Percentiles rank a stretch among this genome's conserved stretches.
Evolutionary conservation across 2,113 vertebrate genomes (phyloP).

Genomic region (Octodon degus): DNA sequence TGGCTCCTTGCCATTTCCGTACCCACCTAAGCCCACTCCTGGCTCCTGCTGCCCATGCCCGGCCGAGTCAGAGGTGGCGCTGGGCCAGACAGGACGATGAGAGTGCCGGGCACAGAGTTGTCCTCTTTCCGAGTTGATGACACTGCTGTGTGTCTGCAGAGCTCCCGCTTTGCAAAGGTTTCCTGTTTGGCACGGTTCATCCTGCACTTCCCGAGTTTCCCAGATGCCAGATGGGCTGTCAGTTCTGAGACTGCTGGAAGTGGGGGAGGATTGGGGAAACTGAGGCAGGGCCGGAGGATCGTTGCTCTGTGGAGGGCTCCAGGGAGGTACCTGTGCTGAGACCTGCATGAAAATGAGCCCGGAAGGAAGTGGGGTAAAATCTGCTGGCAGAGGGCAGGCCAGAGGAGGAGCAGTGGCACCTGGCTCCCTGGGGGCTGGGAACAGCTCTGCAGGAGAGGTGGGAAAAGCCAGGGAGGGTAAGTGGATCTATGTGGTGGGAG

Average conservation of each 20-base stretch:
- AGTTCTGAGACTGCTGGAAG: neutral
- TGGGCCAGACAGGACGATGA: neutral
- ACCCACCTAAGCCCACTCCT: rapidly evolving
- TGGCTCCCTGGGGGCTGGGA: rapidly evolving
- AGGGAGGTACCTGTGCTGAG: neutral
- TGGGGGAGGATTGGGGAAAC: neutral
- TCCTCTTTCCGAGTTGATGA: rapidly evolving
- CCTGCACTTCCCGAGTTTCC: neutral
- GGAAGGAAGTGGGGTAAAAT: neutral
- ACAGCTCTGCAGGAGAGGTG: rapidly evolving
- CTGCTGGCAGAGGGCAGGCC: neutral
- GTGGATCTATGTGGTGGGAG: neutral
- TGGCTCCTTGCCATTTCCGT: too few relatives aligned
- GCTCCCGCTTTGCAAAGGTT: too few relatives aligned
- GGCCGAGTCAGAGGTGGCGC: neutral
- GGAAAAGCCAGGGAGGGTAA: neutral
- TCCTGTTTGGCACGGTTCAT: neutral
- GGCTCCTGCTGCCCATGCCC: rapidly evolving
- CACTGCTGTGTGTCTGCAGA: rapidly evolving
- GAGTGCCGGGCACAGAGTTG: neutral
- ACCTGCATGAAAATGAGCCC: neutral
- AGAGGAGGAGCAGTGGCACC: neutral
- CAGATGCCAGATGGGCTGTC: neutral
- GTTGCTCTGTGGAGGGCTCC: too few relatives aligned
- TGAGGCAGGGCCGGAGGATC: neutral